A percentile compares a stretch with the other conserved stretches of the same genome.
phyloP scores from a whole-genome alignment of 2,113 vertebrate genomes.

The Amphiprion ocellaris region DNA sequence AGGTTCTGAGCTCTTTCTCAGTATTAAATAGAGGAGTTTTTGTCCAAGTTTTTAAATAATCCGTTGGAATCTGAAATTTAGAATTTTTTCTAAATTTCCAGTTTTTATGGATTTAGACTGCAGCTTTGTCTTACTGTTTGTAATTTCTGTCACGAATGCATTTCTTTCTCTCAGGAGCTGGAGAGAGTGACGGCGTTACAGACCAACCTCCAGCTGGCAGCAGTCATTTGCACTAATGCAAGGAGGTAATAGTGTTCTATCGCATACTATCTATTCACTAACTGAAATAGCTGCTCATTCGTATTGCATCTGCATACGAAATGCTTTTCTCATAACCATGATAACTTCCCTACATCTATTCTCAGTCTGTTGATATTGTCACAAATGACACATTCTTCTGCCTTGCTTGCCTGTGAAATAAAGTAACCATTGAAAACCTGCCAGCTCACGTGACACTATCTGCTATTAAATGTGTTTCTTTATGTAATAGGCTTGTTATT shows the following conservation, averaged over 20 bases:
- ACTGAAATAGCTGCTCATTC: slow-evolving; percentile 24
- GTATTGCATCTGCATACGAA: slow-evolving; percentile 19
- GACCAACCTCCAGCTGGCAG: slow-evolving; percentile 93
- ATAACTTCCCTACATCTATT: slow-evolving; percentile 13
- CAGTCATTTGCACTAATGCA: slow-evolving; percentile 97
- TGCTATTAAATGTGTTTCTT: neutral
- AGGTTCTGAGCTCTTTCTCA: neutral
- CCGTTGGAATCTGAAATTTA: neutral
- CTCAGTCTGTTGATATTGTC: neutral
- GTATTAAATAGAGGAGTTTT: neutral
- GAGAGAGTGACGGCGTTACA: slow-evolving; percentile 96
- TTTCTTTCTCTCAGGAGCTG: slow-evolving; percentile 88
- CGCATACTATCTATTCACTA: neutral
- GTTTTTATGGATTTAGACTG: neutral
- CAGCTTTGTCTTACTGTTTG: neutral
- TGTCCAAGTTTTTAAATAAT: neutral
- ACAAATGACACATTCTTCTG: neutral
- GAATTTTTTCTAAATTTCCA: too few relatives aligned
- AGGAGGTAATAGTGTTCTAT: slow-evolving; percentile 87
- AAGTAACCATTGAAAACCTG: neutral
- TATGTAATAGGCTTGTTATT: neutral
- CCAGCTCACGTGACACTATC: neutral
- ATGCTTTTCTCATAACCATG: slow-evolving; percentile 1
- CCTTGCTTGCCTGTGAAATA: too few relatives aligned
- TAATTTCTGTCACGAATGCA: neutral